Base-by-base conservation (phyloP, 2,113 vertebrate species). In the Nipponia nippon region DNA sequence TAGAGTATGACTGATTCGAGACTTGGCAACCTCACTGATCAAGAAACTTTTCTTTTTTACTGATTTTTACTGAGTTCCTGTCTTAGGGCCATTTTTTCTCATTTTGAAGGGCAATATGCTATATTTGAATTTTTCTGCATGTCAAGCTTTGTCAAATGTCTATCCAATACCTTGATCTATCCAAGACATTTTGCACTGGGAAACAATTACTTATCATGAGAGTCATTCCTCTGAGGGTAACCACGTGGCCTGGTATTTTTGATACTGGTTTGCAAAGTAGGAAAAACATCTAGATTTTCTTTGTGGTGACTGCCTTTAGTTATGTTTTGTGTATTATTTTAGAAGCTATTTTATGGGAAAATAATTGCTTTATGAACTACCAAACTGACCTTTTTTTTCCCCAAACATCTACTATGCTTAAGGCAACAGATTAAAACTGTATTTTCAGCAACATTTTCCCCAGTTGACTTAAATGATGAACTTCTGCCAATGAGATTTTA, bases 381-480 rank as follows among this genome's bases (percentile, higher is more conserved):
- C 44, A 73, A 85, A 95, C 38, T 95, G 96, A 96, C 73, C 52
- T 53, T 72, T 53, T 72, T 62, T 21, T 10, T 1, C 3, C n/a
- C 38, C 17, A 36, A 88, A 83, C 36, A 81, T 79, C 56, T 78
- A 87, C 40, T 87, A 4, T 47, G 88, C 94, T 85, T 66, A 83
- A 89, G 87, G 88, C 83, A 94, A 75, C 11, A 42, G 26, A 83
- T 73, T 65, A 38, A 61, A 87, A 81, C 23, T 93, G 50, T 67
- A 49, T 97, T 90, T 93, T 90, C 72, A 77, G 90, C 59, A 95
- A 81, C 46, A 75, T 88, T 89, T 93, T 90, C 8, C 83, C 80
- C 55, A 86, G 36, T 3, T 81, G 79, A 80, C 75, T 90, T 87
- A 84, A 90, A 93, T 34, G 1, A 49, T 77, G 82, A 93, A 88